Base-by-base conservation (phyloP, 2,888 invertebrate genomes). In the Fissipunctia ypsillon region DNA sequence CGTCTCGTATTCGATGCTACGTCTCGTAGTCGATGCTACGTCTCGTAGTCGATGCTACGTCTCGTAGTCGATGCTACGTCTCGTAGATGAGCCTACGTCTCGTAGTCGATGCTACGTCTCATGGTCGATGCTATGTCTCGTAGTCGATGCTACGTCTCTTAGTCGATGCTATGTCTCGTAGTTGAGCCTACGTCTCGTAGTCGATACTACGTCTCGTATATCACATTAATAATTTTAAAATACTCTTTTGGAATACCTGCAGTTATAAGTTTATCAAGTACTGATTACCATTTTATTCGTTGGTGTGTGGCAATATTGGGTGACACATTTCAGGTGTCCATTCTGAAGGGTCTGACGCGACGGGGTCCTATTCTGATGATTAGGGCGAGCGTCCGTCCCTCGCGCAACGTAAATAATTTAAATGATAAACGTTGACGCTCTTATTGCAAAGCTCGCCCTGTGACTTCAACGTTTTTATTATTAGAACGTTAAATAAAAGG, bases 281-380 rank as follows among this genome's bases (percentile, higher is more conserved):
- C 19, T 48, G n/a, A 61, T 54, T 73, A 60, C 25, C 3, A 48
- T 63, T 63, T 41, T n/a, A 38, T 56, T 16, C 38, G n/a, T 19
- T 45, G 43, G 59, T 59, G 22, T 50, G n/a, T n/a, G n/a, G n/a
- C n/a, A n/a, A n/a, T 52, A 69, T 70, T 28, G 9, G 25, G 38
- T 75, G 56, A 64, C 41, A 81, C 63, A 59, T 81, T 75, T 81
- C 25, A 52, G 25, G 45, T 50, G n/a, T 70, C 16, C 22, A 59
- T 25, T 35, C 28, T 9, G 57, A 63, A 52, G 35, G 57, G 57
- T 64, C 28, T 35, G 77, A 38, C 43, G 38, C 22, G 31, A 43
- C 6, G 45, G 28, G 61, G 22, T 43, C 61, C n/a, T 48, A 41
- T 50, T 60, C 50, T 50, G 54, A 54, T 60, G 48, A 81, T 54